Evolutionary conservation across 2,113 vertebrate species (phyloP).

Genomic region (Strigops habroptila): DNA sequence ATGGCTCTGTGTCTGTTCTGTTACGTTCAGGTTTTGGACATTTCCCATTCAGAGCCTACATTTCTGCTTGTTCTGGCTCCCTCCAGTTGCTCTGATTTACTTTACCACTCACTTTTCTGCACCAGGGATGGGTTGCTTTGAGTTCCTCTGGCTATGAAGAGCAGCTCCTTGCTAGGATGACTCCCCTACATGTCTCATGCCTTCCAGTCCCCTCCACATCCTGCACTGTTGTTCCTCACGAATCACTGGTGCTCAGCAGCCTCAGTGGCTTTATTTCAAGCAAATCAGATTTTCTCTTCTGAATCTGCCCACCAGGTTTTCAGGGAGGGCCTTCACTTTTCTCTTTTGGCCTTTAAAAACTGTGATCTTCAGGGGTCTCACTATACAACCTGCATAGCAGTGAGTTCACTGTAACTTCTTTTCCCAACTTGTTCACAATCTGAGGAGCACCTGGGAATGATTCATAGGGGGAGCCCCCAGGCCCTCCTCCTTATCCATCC

Average conservation of each 20-base stretch:
- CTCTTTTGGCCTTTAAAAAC: not conserved
- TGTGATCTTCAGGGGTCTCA: not conserved
- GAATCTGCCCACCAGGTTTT: not conserved
- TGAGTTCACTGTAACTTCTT: not conserved
- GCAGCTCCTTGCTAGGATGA: accelerated
- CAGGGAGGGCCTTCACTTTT: not conserved
- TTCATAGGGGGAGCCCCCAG: not conserved
- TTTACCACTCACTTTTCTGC: not conserved
- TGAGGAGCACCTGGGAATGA: not conserved
- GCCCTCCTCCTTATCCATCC: not conserved
- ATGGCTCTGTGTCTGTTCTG: not conserved
- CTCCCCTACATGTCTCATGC: not conserved
- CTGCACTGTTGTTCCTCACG: not conserved
- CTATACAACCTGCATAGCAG: not conserved
- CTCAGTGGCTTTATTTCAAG: not conserved
- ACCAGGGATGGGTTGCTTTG: not conserved
- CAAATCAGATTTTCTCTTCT: not conserved
- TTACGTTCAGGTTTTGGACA: not conserved
- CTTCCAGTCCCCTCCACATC: not conserved
- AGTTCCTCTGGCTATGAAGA: not conserved
- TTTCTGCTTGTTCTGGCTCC: not conserved
- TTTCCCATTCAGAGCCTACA: not conserved
- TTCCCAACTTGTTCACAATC: not conserved
- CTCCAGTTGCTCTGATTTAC: not conserved
- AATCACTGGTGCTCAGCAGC: not conserved